Base-by-base conservation (phyloP, 2,888 invertebrate genomes). In the Pomacea canaliculata region DNA sequence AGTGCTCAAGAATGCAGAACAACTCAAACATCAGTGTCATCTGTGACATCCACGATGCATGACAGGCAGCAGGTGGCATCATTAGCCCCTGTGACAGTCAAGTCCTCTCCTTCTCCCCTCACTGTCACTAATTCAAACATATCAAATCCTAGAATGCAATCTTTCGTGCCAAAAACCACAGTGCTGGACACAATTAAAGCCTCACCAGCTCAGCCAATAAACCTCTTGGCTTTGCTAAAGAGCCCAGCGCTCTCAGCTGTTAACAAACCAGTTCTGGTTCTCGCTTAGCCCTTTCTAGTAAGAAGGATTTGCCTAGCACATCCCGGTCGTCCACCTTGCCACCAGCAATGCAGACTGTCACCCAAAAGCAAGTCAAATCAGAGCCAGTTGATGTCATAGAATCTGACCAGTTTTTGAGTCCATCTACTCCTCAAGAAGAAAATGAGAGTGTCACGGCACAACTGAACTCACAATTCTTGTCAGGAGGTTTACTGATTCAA, bases 221-320 rank as follows among this genome's bases (percentile, higher is more conserved):
- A 76, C 23, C 71, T 79, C 23, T 67, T 78, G 19, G 76, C 74
- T 48, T 60, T 79, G 63, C 66, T 78, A 37, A 66, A 78, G 62
- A 71, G 72, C 27, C 78, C 78, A 16, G 76, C 72, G 8, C 56
- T 72, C 16, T 76, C 72, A 7, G 72, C 71, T 37, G 56, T 67
- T 46, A 63, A 7, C 51, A 56, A 56, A 56, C 13, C 63, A 63
- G 27, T 27, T 63, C 63, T 27, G 19, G 19, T 10, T 12, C 63
- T 63, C 63, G 27, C 4, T 19, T 63, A 18, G 63, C 63, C 10
- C 23, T 18, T 27, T 10, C 63, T 12, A 23, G 23, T 19, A 27
- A 23, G 12, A 63, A 63, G 19, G 63, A 63, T 12, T 27, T 23
- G 27, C 51, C 51, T 13, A 56, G 51, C 51, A 56, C 51, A 56